phyloP scores from a whole-genome alignment of 2,797 vertebrate species.

The Chelon labrosus region DNA sequence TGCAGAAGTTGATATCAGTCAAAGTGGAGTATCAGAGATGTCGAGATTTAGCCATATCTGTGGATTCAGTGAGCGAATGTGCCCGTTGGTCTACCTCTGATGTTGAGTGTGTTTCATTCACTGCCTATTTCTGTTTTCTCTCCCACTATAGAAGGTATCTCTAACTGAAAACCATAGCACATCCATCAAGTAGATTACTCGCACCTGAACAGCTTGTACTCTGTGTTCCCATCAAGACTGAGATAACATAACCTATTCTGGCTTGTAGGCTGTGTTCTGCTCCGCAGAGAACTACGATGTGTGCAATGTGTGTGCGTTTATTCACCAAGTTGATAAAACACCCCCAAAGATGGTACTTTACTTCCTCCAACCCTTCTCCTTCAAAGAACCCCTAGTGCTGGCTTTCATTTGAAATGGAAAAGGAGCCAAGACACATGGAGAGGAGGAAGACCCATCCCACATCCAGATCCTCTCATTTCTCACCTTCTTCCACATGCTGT shows the following conservation, averaged over 20 bases:
- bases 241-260: constrained; percentile 60
- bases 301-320: constrained; percentile 30
- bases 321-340: constrained; percentile 50
- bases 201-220: constrained; percentile 70
- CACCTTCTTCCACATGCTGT: constrained; percentile 9
- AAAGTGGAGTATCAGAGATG: neutral
- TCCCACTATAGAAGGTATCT: constrained; percentile 26
- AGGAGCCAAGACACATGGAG: constrained; percentile 37
- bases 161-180: constrained; percentile 46
- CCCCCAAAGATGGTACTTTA: constrained; percentile 45
- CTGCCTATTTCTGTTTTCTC: constrained; percentile 36
- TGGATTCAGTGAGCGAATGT: constrained; percentile 11
- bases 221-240: constrained; percentile 54
- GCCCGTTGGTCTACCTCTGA: constrained; percentile 28
- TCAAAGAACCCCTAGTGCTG: constrained; percentile 59
- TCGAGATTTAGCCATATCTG: constrained; percentile 16
- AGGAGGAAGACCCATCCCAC: constrained; percentile 24
- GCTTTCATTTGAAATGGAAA: constrained; percentile 67
- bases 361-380: constrained; percentile 40
- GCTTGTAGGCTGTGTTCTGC: constrained; percentile 40
- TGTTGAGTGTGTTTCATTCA: constrained; percentile 30
- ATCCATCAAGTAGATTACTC: constrained; percentile 67
- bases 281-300: neutral
- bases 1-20: constrained; percentile 6
- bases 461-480: constrained; percentile 27